These are phyloP conservation scores for Drosophila niveifrons DNA, from an alignment of 2,888 invertebrate species.

Conservation along the genomic window DNA sequence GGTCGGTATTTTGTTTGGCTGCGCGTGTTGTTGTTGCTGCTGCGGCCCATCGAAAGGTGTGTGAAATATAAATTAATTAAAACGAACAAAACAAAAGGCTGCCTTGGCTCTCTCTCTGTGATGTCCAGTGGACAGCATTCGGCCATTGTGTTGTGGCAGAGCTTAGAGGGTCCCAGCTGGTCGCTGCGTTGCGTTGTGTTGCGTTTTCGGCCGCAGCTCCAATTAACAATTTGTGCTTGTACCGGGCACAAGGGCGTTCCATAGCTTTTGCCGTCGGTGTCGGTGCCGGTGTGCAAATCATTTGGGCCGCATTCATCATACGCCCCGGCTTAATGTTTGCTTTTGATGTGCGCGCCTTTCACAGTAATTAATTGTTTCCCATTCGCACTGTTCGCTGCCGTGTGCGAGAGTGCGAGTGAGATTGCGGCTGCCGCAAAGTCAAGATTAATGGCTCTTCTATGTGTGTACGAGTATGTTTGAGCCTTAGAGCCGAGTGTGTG, in stretches of 20 bases:
- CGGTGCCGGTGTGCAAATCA: slow-evolving; percentile 64
- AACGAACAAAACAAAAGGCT: slow-evolving; percentile 63
- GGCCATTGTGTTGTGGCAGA: slow-evolving; percentile 43
- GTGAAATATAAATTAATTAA: slow-evolving; percentile 79
- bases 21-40: slow-evolving; percentile 45
- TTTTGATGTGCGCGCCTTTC: slow-evolving; percentile 75
- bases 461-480: too few species aligned
- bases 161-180: slow-evolving; percentile 55
- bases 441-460: slow-evolving; percentile 69
- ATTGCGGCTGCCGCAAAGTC: slow-evolving; percentile 46
- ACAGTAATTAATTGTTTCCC: slow-evolving; percentile 75
- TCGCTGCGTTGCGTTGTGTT: slow-evolving; percentile 22
- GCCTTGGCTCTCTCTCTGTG: background rate
- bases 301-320: slow-evolving; percentile 80
- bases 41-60: slow-evolving; percentile 62
- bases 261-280: slow-evolving; percentile 1
- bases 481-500: slow-evolving; percentile 3
- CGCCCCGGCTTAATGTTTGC: slow-evolving; percentile 71
- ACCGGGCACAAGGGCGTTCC: slow-evolving; percentile 20
- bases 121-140: slow-evolving; percentile 43
- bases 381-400: slow-evolving; percentile 32
- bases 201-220: slow-evolving; percentile 48
- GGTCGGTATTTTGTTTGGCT: slow-evolving; percentile 24
- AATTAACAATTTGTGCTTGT: slow-evolving; percentile 63
- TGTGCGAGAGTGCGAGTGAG: slow-evolving; percentile 33